A percentile compares a stretch with the other conserved stretches of the same genome.
Conservation (phyloP, 2,888 invertebrate species). For the Drosophila helvetica region DNA sequence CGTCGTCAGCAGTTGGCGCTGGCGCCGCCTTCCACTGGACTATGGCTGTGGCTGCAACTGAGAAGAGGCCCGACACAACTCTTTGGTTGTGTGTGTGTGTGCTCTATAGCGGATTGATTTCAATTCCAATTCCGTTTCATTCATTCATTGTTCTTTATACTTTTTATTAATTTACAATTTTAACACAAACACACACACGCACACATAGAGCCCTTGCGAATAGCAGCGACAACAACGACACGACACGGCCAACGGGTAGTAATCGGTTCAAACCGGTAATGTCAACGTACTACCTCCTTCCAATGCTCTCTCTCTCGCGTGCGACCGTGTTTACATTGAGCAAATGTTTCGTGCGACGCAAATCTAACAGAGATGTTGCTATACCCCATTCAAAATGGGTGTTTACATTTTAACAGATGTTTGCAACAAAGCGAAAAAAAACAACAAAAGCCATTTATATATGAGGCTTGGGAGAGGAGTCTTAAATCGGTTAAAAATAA, state of each 20-base stretch:
- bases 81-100: conserved; percentile 35
- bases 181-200: conserved; percentile 56
- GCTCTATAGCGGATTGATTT: conserved; percentile 61
- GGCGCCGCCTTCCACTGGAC: conserved; percentile 19
- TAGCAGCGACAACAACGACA: conserved; percentile 11
- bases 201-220: conserved; percentile 21
- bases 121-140: conserved; percentile 73
- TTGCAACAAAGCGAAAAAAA: not conserved
- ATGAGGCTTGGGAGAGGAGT: too few species aligned
- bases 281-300: conserved; percentile 7
- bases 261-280: conserved; percentile 71
- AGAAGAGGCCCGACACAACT: conserved; percentile 30
- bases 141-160: conserved; percentile 69
- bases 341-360: conserved; percentile 72
- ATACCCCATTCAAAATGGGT: not conserved
- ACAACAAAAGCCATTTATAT: not conserved
- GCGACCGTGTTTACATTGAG: conserved; percentile 47
- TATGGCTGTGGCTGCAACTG: not conserved
- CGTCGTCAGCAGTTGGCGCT: not conserved
- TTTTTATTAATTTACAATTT: conserved; percentile 77
- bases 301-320: conserved; percentile 16
- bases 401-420: not conserved
- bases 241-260: conserved; percentile 47
- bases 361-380: conserved; percentile 59
- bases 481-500: not conserved